phyloP scores from a whole-genome alignment of 2,797 vertebrate species.

The Tenualosa thibaudeaui region DNA sequence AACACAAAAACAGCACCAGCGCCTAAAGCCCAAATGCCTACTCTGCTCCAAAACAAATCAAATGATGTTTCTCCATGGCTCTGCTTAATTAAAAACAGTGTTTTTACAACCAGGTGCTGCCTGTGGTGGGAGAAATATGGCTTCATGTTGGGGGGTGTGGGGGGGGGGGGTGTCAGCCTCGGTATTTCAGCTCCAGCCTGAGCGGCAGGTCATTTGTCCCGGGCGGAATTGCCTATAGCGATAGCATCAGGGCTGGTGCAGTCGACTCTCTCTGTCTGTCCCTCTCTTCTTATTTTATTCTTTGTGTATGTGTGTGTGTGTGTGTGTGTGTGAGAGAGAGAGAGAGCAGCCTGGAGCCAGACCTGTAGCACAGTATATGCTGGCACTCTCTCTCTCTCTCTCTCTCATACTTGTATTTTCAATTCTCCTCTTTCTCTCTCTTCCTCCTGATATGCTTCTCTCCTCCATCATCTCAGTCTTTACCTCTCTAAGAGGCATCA shows the following conservation, averaged over 20 bases:
- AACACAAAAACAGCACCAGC: not conserved
- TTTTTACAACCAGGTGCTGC: not conserved
- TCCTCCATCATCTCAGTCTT: not conserved
- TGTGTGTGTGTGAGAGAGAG: not conserved
- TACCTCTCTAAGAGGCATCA: not conserved
- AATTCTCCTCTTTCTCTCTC: not conserved
- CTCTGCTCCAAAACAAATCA: not conserved
- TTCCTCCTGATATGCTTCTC: not conserved
- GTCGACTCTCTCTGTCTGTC: not conserved
- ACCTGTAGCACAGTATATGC: slow-evolving; percentile 44
- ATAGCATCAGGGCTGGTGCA: not conserved
- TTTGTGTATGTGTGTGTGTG: slow-evolving; percentile 23
- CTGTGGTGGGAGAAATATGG: not conserved
- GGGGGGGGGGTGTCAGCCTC: not conserved
- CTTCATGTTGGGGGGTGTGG: not conserved
- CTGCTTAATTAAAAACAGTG: slow-evolving; percentile 14
- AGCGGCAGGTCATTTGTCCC: slow-evolving; percentile 9
- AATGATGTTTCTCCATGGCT: not conserved
- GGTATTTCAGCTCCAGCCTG: not conserved
- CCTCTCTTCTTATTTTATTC: not conserved
- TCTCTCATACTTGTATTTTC: not conserved
- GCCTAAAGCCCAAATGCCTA: not conserved
- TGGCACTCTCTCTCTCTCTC: not conserved
- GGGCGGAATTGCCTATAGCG: not conserved
- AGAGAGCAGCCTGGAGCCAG: slow-evolving; percentile 11